These are phyloP conservation scores for Empis stercorea DNA, from an alignment of 2,888 invertebrate species.

Conservation along the genomic window DNA sequence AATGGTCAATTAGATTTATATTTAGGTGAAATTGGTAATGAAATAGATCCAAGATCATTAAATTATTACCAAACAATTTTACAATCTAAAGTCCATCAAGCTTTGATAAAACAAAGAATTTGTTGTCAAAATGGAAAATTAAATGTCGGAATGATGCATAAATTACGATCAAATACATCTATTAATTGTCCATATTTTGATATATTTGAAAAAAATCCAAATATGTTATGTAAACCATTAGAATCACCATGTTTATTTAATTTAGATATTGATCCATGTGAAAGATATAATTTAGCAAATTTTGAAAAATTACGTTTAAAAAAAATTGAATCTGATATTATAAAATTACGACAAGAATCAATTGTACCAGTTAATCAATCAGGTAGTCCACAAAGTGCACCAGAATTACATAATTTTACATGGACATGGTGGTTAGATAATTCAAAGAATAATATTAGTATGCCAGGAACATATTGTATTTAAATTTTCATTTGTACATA, in stretches of 20 bases:
- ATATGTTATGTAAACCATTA: slow-evolving; percentile 22
- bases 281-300: slow-evolving; percentile 27
- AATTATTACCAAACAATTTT: slow-evolving; percentile 18
- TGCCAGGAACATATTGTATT: background rate
- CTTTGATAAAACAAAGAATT: slow-evolving; percentile 20
- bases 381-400: slow-evolving; percentile 39
- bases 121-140: background rate
- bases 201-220: slow-evolving; percentile 4
- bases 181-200: slow-evolving; percentile 13
- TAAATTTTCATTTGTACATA: background rate
- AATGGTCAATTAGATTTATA: slow-evolving; percentile 21
- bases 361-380: slow-evolving; percentile 35
- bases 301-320: slow-evolving; percentile 14
- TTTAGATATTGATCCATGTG: slow-evolving; percentile 40
- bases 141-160: slow-evolving; percentile 15
- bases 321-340: slow-evolving; percentile 35
- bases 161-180: slow-evolving; percentile 15
- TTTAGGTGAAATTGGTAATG: slow-evolving; percentile 17
- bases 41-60: slow-evolving; percentile 22
- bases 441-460: no score
- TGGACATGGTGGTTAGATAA: slow-evolving; percentile 43
- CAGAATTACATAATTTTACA: slow-evolving; percentile 39
- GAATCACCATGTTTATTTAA: slow-evolving; percentile 39
- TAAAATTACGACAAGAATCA: slow-evolving; percentile 33
- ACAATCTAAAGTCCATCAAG: slow-evolving; percentile 10